These are phyloP conservation scores for Cyprinodon tularosa DNA, from an alignment of 2,113 vertebrate genomes.

Conservation along the genomic window DNA sequence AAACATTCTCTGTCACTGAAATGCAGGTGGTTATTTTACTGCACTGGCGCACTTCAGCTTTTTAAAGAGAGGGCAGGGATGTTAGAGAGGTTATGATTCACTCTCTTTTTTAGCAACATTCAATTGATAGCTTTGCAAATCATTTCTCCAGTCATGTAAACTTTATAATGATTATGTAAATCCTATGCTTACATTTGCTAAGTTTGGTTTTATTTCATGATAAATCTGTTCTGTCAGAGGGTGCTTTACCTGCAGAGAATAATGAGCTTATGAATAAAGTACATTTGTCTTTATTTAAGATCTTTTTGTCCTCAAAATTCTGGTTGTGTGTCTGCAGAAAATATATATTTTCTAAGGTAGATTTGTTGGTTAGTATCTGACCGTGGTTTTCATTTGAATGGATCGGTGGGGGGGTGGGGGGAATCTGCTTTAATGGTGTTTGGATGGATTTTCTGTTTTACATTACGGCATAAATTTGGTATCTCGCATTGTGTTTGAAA, in stretches of 20 bases:
- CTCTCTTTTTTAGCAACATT: too few relatives aligned
- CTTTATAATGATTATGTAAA: neutral
- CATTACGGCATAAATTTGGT: constrained; percentile 47
- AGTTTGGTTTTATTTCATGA: neutral
- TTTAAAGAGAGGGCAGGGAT: neutral
- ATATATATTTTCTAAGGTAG: neutral
- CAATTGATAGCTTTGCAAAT: neutral
- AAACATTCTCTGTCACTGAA: too few relatives aligned
- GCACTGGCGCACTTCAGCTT: neutral
- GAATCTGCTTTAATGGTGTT: constrained; percentile 47
- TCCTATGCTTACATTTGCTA: neutral
- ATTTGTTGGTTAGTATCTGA: neutral
- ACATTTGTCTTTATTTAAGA: neutral
- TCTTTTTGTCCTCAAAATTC: neutral
- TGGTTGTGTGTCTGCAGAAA: neutral
- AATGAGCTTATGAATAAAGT: neutral
- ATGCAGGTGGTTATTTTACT: too few relatives aligned
- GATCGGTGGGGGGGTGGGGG: constrained; percentile 5
- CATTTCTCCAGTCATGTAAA: neutral
- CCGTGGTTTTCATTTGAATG: constrained; percentile 37
- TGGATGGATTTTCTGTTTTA: constrained; percentile 49
- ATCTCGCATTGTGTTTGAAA: constrained; percentile 40
- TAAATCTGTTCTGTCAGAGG: neutral
- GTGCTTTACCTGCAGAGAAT: neutral
- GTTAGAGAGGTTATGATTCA: too few relatives aligned